Evolutionary conservation across 2,113 vertebrate genomes (phyloP).

Genomic region (Tricholaema leucomelas): DNA sequence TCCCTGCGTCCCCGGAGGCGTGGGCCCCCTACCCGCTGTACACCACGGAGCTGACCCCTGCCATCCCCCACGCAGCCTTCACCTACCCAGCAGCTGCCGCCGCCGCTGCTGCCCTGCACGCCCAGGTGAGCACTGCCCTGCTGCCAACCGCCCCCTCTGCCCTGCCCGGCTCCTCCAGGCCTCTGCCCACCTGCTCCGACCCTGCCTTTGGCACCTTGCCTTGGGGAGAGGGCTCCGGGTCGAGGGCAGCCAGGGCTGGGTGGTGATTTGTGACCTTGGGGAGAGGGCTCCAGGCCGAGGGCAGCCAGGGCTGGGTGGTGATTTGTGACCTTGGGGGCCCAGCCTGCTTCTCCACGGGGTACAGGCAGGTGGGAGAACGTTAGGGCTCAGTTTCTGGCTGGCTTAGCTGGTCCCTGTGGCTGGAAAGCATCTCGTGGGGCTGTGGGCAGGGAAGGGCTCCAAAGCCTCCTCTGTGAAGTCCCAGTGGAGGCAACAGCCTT

Average conservation of each 20-base stretch:
- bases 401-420: not conserved
- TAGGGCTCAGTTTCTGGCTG: not conserved
- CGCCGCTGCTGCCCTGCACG: slow-evolving; percentile 90
- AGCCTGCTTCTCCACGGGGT: not conserved
- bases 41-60: slow-evolving; percentile 93
- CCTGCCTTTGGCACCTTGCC: not conserved
- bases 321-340: rapidly evolving
- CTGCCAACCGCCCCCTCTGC: not conserved
- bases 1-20: slow-evolving; percentile 92
- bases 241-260: too few species aligned
- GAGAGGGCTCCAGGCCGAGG: too few species aligned
- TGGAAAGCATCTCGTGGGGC: rapidly evolving
- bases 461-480: not conserved
- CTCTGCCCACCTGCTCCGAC: not conserved
- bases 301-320: too few species aligned
- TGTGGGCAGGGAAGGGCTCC: not conserved
- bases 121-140: slow-evolving; percentile 84
- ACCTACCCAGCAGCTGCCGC: slow-evolving; percentile 91
- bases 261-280: too few species aligned
- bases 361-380: not conserved
- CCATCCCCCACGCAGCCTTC: slow-evolving; percentile 93
- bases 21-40: slow-evolving; percentile 98
- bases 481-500: rapidly evolving
- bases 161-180: rapidly evolving
- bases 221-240: too few species aligned